Evolutionary conservation across 2,797 vertebrate genomes (phyloP), one percentile per base, ranked within the genome.

Genomic region (Typhlichthys subterraneus): DNA sequence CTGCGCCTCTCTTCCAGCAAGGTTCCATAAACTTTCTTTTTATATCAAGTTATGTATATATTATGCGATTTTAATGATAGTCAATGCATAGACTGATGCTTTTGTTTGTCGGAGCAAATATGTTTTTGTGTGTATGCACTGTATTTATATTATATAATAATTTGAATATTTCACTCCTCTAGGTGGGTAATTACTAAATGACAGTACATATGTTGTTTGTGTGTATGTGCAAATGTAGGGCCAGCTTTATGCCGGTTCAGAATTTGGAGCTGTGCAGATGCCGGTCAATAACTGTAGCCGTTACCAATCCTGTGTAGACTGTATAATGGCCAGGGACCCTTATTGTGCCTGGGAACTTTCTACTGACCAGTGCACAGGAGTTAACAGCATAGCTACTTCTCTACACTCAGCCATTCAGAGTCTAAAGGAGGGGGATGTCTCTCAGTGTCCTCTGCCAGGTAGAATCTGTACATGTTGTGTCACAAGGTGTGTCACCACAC

Each of bases 291-390:
- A 82, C 66, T 94, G 94, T 75, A 78, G 72, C 55, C 86, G 59
- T 2, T 86, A 93, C 33, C 19, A 48, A 51, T 57, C 67, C 1
- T 94, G 94, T 79, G 66, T 75, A 70, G 93, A 94, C 77, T 94
- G 94, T 33, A 12, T 94, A 70, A 68, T 94, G 71, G 88, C 93
- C 11, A 81, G 93, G 66, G 93, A 94, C 61, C 94, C 93, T 0
- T 93, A 93, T 85, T 94, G 94, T 1, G 88, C 80, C 0, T 94
- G 93, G 93, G 76, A 90, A 52, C 53, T 57, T 7, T 17, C 69
- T 3, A 1, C 72, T 1, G 0, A 42, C 0, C 47, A 3, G 0
- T 93, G 94, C 69, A 69, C 87, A 45, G 68, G 59, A 0, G 69
- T 87, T 61, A 0, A 48, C 58, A 49, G 63, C 31, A 59, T 55